phyloP scores from a whole-genome alignment of 2,888 invertebrate species.

The Patella ulyssiponensis region DNA sequence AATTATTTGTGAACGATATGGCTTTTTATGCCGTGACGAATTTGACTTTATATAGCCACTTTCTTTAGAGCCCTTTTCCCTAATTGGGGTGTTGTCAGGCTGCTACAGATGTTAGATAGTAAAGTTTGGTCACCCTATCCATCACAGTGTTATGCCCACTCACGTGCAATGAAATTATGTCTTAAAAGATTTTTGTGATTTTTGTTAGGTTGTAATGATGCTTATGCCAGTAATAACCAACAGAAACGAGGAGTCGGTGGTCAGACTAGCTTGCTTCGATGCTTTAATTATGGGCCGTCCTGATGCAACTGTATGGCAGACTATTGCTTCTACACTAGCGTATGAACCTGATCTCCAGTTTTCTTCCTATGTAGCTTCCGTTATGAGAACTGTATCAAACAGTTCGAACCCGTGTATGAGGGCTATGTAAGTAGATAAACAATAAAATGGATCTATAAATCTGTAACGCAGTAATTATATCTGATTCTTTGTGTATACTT shows the following conservation, averaged over 20 bases:
- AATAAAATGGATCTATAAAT: neutral
- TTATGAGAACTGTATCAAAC: slow-evolving; percentile 45
- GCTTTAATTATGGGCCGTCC: slow-evolving; percentile 60
- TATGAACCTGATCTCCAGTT: slow-evolving; percentile 50
- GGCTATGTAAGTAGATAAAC: slow-evolving; percentile 13
- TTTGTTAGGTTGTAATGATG: neutral
- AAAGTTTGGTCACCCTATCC: neutral
- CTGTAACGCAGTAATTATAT: too few species aligned
- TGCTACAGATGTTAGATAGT: too few species aligned
- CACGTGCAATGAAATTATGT: too few species aligned
- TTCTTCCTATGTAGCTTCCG: slow-evolving; percentile 47
- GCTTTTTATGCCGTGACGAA: too few species aligned
- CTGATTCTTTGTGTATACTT: too few species aligned
- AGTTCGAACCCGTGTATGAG: slow-evolving; percentile 40
- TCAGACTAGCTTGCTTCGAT: slow-evolving; percentile 69
- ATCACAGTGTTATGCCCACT: neutral
- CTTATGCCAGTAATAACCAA: slow-evolving; percentile 66
- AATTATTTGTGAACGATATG: too few species aligned
- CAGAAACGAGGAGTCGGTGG: slow-evolving; percentile 55
- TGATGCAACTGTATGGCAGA: slow-evolving; percentile 62
- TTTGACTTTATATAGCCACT: too few species aligned
- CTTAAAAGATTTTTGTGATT: neutral
- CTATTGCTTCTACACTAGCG: slow-evolving; percentile 62
- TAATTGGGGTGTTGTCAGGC: too few species aligned
- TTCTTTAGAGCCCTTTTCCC: too few species aligned